Conservation (phyloP, 2,888 invertebrate genomes). For the Drosophila ezoana region DNA sequence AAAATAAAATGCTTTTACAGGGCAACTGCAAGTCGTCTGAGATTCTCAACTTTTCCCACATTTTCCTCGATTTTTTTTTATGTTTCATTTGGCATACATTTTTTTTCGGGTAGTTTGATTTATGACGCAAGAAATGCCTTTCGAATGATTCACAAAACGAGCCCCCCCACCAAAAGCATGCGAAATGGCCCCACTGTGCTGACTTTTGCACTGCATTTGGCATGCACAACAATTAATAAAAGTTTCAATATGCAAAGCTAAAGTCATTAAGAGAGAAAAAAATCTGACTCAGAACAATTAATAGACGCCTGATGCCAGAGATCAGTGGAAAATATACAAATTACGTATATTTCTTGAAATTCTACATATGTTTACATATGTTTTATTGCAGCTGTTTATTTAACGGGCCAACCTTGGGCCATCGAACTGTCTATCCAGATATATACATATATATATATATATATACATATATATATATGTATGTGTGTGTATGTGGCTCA, state of each 20-base stretch:
- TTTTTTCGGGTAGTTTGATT: slow-evolving; percentile 53
- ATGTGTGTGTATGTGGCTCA: background rate
- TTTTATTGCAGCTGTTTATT: slow-evolving; percentile 44
- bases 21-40: slow-evolving; percentile 2
- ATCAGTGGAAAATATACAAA: slow-evolving; percentile 9
- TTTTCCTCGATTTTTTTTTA: slow-evolving; percentile 22
- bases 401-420: slow-evolving; percentile 58
- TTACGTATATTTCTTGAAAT: slow-evolving; percentile 16
- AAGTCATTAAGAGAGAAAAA: background rate
- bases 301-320: slow-evolving; percentile 27
- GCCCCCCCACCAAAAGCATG: slow-evolving; percentile 16
- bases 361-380: slow-evolving; percentile 61
- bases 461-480: slow-evolving; percentile 12
- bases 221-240: slow-evolving; percentile 14
- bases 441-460: slow-evolving; percentile 7
- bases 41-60: background rate
- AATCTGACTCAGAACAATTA: slow-evolving; percentile 49
- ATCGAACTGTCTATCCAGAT: slow-evolving; percentile 53
- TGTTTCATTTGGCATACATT: slow-evolving; percentile 73
- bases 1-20: slow-evolving; percentile 7
- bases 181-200: slow-evolving; percentile 25
- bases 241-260: slow-evolving; percentile 3
- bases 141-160: slow-evolving; percentile 50
- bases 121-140: slow-evolving; percentile 66
- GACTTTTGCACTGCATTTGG: slow-evolving; percentile 8